These are phyloP conservation scores for Hypercompe scribonia DNA, from an alignment of 2,888 invertebrate genomes.

Conservation along the genomic window DNA sequence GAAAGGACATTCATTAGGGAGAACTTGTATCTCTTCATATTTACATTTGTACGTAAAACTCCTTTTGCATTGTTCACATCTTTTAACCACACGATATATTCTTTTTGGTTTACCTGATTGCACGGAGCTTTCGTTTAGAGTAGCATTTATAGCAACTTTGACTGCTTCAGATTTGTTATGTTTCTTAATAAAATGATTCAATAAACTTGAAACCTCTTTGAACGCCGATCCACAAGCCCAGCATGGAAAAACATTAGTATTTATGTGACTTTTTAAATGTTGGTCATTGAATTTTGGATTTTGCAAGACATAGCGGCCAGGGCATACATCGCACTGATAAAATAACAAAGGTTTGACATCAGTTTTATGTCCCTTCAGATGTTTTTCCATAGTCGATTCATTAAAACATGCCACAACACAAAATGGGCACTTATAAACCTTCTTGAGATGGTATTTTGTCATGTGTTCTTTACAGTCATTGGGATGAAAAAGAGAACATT, in stretches of 20 bases:
- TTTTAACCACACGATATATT: slow-evolving; percentile 70
- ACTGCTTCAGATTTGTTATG: slow-evolving; percentile 54
- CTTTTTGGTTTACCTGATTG: slow-evolving; percentile 38
- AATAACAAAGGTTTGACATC: slow-evolving; percentile 58
- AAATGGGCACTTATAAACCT: slow-evolving; percentile 74
- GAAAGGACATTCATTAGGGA: slow-evolving; percentile 75
- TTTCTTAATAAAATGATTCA: slow-evolving; percentile 64
- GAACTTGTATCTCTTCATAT: slow-evolving; percentile 64
- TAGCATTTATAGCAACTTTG: slow-evolving; percentile 39
- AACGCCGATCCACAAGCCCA: slow-evolving; percentile 69
- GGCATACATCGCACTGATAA: slow-evolving; percentile 76
- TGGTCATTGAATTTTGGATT: slow-evolving; percentile 60
- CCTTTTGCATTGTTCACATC: slow-evolving; percentile 70
- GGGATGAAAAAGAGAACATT: slow-evolving; percentile 79
- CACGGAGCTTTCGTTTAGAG: slow-evolving; percentile 42
- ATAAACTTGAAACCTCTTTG: slow-evolving; percentile 56
- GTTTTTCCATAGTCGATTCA: slow-evolving; percentile 70
- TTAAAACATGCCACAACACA: slow-evolving; percentile 78
- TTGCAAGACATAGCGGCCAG: slow-evolving; percentile 70
- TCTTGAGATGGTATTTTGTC: slow-evolving; percentile 73
- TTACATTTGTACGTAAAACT: slow-evolving; percentile 73
- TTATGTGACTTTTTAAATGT: slow-evolving; percentile 69
- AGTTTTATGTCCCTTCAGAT: slow-evolving; percentile 62
- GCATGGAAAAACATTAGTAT: slow-evolving; percentile 68
- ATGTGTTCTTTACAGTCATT: slow-evolving; percentile 81